Evolutionary conservation across 1,140 invertebrate genomes (phyloP).

Genomic region (Phocides pigmalion): DNA sequence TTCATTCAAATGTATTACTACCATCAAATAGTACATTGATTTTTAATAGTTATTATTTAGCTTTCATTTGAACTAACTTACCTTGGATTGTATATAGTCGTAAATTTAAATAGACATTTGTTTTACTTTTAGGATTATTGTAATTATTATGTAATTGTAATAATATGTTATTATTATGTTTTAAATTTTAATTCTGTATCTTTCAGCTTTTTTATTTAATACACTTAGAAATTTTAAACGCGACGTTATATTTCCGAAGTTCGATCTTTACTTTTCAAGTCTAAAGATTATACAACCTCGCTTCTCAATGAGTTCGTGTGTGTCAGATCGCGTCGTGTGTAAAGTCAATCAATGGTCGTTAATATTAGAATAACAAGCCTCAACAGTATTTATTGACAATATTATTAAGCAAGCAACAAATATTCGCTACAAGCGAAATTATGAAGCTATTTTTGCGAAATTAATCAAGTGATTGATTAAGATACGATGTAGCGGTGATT

Average conservation of each 20-base stretch:
- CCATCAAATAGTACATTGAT: no score
- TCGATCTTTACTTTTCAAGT: not conserved
- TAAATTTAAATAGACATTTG: no score
- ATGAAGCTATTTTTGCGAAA: constrained; percentile 20
- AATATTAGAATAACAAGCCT: constrained; percentile 21
- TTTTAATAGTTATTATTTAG: no score
- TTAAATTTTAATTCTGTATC: no score
- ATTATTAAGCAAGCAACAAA: constrained; percentile 26
- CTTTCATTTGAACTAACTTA: no score
- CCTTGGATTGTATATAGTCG: no score
- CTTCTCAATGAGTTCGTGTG: constrained; percentile 12
- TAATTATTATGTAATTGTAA: no score
- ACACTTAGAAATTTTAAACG: not conserved
- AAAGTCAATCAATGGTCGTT: constrained; percentile 28
- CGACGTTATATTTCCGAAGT: not conserved
- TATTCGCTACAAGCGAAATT: not conserved
- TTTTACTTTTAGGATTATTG: no score
- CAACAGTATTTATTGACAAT: constrained; percentile 23
- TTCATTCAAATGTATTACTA: no score
- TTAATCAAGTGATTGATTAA: constrained; percentile 18
- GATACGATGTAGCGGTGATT: constrained; percentile 4
- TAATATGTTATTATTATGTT: no score
- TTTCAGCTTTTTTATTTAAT: no score
- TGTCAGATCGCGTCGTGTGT: constrained; percentile 23
- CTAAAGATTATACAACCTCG: constrained; percentile 25